Conservation (phyloP, 2,888 invertebrate species). For the Kuschelorhynchus macadamiae region DNA sequence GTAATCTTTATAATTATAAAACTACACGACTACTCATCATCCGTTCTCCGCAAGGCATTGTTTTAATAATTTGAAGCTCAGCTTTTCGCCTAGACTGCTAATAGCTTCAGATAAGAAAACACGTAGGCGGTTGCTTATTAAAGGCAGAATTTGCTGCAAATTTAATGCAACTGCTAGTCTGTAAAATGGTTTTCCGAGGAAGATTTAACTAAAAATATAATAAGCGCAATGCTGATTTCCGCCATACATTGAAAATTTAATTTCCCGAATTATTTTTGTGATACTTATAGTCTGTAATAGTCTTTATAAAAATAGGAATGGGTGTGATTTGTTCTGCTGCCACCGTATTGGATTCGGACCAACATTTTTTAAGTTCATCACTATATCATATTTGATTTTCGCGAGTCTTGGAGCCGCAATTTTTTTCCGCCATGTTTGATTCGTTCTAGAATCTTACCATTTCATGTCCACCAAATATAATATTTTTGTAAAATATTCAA, state of each 20-base stretch:
- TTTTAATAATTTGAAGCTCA: constrained; percentile 29
- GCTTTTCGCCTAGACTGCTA: constrained; percentile 32
- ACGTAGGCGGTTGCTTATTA: constrained; percentile 32
- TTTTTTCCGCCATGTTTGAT: too few relatives aligned
- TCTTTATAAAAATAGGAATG: too few relatives aligned
- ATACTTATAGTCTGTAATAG: too few relatives aligned
- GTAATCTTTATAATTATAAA: constrained; percentile 1
- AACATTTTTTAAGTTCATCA: too few relatives aligned
- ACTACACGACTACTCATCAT: constrained; percentile 13
- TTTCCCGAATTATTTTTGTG: constrained; percentile 5
- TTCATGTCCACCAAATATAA: too few relatives aligned
- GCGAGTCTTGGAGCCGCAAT: too few relatives aligned
- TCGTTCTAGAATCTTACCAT: too few relatives aligned
- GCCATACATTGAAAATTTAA: not conserved
- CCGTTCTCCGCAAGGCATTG: constrained; percentile 15
- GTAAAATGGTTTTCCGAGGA: constrained; percentile 19
- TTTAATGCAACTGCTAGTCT: constrained; percentile 31
- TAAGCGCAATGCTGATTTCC: constrained; percentile 23
- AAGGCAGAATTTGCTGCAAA: constrained; percentile 19
- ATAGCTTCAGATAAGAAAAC: constrained; percentile 30
- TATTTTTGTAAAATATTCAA: too few relatives aligned
- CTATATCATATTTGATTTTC: too few relatives aligned
- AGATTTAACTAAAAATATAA: constrained; percentile 19
- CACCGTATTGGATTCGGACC: too few relatives aligned
- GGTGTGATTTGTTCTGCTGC: too few relatives aligned